Evolutionary conservation across 1,140 invertebrate genomes (phyloP), one percentile per base, ranked within the genome.

Genomic region (Andricus grossulariae): DNA sequence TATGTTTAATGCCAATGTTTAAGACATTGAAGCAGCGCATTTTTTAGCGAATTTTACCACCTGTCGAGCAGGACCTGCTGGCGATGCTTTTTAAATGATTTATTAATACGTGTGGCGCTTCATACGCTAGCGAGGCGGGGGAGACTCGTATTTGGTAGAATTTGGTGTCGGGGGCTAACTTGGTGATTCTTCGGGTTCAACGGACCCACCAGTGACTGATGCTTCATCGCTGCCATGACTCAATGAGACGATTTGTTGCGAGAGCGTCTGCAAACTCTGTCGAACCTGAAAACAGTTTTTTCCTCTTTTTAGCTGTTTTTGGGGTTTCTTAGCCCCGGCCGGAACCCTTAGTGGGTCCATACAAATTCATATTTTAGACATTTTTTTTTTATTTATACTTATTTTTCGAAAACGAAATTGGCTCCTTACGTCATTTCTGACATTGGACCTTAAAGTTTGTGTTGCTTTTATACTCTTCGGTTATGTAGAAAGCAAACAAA

Each of bases 201-300:
- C 80, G 57, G 80, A 72, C 10, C 80, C 80, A 60, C 82, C 77
- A 25, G 84, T 80, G 49, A 87, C 80, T n/a, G 79, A 55, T n/a
- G 87, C 50, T n/a, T 82, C 81, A 13, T 82, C 84, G 32, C 74
- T 82, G 11, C 77, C 81, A 60, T 86, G 87, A 80, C 83, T 87
- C 86, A 90, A 87, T 76, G 85, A 84, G 19, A 89, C 84, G 52
- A 90, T 89, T 71, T 90, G 88, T 71, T 90, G 88, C 18, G 89
- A 90, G 77, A 90, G 73, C 16, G 83, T 88, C 39, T 90, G 89
- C 78, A 90, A 79, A 82, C 88, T 90, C 72, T 90, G 85, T 25
- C 89, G 81, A 60, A 90, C 88, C 89, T 90, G 50, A 50, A 79
- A 82, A 3, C 21, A 50, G 25, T 32, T 32, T 32, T 32, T 3